Base-by-base conservation (phyloP, 1,140 invertebrate species). In the Cydia fagiglandana region DNA sequence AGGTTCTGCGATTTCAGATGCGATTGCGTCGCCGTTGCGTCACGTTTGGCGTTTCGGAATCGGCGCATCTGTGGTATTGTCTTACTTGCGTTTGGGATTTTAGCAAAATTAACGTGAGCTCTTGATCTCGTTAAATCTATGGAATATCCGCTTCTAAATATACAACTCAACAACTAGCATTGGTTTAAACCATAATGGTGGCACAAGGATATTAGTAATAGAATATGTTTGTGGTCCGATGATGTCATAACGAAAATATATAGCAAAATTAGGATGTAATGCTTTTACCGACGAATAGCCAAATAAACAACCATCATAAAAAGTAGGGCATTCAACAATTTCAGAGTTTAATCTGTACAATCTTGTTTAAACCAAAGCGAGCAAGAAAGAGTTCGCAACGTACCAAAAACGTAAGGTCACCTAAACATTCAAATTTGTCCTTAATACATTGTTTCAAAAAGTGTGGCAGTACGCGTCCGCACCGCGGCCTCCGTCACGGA, bases 401-500 rank as follows among this genome's bases (percentile, higher is more conserved):
- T 61, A 61, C 24, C 56, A 61, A 61, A 61, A 61, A 24, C 24
- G 56, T 70, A 41, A 70, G 66, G 66, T 70, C 66, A 70, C 9
- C 30, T 41, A 70, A 70, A 41, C 66, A 70, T 38, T 70, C 66
- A 38, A 68, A n/a, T 68, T 68, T 70, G 66, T 70, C 66, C 66
- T 70, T 70, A 70, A 70, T 70, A 70, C 66, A 70, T 70, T 70
- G 66, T 70, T 70, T 70, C 66, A 70, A 70, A 70, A 70, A 70
- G 34, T 41, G 66, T 70, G 66, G 66, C 66, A 2, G 66, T 38
- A 6, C 64, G 64, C 30, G 66, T 70, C 66, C 66, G 75, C 75
- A 61, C 73, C 50, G 47, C 64, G 77, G 75, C 75, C 76, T 75
- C 70, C 78, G 81, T 81, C 80, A 79, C 76, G 20, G 74, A 83